A percentile compares a stretch with the other conserved stretches of the same genome.
Conservation (phyloP, 2,113 vertebrate species). For the Corythoichthys intestinalis region DNA sequence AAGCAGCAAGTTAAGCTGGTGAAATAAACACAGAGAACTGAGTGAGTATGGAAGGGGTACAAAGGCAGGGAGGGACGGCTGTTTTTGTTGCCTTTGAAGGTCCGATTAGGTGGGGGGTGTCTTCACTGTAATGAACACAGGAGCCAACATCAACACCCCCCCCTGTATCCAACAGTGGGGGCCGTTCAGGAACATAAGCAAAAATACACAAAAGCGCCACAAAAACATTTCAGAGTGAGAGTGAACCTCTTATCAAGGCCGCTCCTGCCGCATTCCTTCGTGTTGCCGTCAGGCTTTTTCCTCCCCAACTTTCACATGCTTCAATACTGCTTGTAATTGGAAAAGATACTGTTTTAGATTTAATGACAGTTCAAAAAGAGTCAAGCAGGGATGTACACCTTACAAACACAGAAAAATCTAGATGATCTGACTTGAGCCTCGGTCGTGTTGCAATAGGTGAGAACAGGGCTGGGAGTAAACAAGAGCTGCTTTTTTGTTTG, state of each 20-base stretch:
- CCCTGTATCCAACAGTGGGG: neutral
- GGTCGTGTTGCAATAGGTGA: conserved; percentile 14
- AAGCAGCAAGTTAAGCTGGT: conserved; percentile 20
- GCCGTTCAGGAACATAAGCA: conserved; percentile 40
- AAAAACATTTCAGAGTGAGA: neutral
- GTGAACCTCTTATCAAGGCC: neutral
- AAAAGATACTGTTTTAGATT: conserved; percentile 13
- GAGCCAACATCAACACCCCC: conserved; percentile 49
- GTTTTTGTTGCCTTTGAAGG: conserved; percentile 35
- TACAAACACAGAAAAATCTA: conserved; percentile 30
- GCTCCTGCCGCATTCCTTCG: neutral
- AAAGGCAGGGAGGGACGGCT: conserved; percentile 8
- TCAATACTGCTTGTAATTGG: neutral
- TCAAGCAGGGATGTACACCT: conserved; percentile 35
- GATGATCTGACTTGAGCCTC: conserved; percentile 30
- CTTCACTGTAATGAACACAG: conserved; percentile 49
- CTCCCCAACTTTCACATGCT: neutral
- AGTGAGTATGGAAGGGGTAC: neutral
- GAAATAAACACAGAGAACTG: conserved; percentile 8
- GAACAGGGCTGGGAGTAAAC: conserved; percentile 4
- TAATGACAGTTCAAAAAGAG: neutral
- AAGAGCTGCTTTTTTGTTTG: conserved; percentile 20
- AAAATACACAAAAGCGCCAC: conserved; percentile 14
- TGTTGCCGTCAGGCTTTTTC: neutral
- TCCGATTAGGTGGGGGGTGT: conserved; percentile 27